phyloP scores from a whole-genome alignment of 2,113 vertebrate genomes.

The Gnathonemus longibarbis region DNA sequence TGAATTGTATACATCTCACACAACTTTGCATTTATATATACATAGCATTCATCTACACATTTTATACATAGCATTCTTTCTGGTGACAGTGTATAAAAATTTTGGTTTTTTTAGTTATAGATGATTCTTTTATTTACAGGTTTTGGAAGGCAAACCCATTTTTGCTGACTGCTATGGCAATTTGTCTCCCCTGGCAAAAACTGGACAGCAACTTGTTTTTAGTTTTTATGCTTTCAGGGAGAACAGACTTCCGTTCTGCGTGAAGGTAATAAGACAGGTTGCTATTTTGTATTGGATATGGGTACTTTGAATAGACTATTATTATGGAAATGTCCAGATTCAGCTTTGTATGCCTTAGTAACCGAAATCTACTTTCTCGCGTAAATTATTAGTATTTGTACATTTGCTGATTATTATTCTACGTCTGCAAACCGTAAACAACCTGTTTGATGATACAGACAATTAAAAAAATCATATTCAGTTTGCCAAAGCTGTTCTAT shows the following conservation, averaged over 20 bases:
- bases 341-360: background rate
- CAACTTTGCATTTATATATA: background rate
- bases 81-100: background rate
- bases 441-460: background rate
- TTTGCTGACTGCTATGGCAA: constrained; percentile 97
- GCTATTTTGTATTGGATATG: background rate
- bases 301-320: background rate
- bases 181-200: constrained; percentile 85
- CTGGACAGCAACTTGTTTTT: constrained; percentile 89
- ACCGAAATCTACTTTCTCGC: background rate
- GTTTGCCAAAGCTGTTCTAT: background rate
- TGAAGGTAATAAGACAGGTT: constrained; percentile 76
- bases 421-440: background rate
- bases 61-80: background rate
- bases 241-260: constrained; percentile 95
- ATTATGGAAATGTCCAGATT: background rate
- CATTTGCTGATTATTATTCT: background rate
- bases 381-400: background rate
- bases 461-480: background rate
- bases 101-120: background rate
- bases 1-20: background rate
- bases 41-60: background rate
- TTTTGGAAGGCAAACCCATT: constrained; percentile 92
- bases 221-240: constrained; percentile 99
- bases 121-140: constrained; percentile 54